phyloP scores from a whole-genome alignment of 1,140 invertebrate species.

The Polypedilum pembai region DNA sequence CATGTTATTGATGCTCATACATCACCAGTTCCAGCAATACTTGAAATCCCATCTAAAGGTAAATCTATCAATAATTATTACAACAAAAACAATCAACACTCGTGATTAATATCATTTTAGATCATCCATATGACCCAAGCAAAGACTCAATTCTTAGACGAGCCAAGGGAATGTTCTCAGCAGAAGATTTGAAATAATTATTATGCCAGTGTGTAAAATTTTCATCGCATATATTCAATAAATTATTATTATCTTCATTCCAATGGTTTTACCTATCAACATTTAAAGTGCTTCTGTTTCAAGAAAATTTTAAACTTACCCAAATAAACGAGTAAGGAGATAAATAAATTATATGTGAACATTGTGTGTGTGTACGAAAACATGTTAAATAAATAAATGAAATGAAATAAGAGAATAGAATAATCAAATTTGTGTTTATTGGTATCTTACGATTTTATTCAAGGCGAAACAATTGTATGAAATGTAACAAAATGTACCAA shows the following conservation, averaged over 20 bases:
- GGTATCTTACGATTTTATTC: too few relatives aligned
- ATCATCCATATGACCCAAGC: slow-evolving; percentile 96
- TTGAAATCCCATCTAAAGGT: slow-evolving; percentile 96
- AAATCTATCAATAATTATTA: neutral
- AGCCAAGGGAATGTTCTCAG: slow-evolving; percentile 57
- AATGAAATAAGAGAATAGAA: neutral
- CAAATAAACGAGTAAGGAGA: neutral
- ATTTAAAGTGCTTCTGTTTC: neutral
- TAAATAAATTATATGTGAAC: neutral
- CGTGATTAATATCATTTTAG: slow-evolving; percentile 40
- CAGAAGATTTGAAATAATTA: neutral
- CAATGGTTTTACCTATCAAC: neutral
- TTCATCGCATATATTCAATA: neutral
- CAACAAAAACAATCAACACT: neutral
- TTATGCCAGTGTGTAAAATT: slow-evolving; percentile 3
- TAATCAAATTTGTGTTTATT: neutral
- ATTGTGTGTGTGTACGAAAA: neutral
- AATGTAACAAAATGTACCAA: too few relatives aligned
- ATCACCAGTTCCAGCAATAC: slow-evolving; percentile 85
- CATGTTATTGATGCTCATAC: slow-evolving; percentile 93
- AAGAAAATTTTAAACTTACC: too few relatives aligned
- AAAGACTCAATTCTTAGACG: slow-evolving; percentile 96
- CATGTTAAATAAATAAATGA: slow-evolving; percentile 2
- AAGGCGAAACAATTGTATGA: too few relatives aligned
- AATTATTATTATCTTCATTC: slow-evolving; percentile 2